A percentile compares a stretch with the other conserved stretches of the same genome.
These are phyloP conservation scores for Meteorus sp. DNA, from an alignment of 1,140 invertebrate species.

Conservation along the genomic window DNA sequence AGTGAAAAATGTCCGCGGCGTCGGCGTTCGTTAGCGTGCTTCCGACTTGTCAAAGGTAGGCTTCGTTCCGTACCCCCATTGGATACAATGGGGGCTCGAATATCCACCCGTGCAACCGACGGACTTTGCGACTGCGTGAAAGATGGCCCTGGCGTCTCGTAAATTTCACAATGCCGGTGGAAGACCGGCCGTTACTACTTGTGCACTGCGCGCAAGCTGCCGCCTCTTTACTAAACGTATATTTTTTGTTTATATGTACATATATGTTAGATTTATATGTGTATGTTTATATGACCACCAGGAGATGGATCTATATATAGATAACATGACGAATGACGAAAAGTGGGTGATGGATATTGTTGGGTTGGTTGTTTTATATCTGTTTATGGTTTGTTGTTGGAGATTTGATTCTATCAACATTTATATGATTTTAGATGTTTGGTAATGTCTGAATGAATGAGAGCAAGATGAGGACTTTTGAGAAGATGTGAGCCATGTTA, in stretches of 20 bases:
- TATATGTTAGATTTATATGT: too few species aligned
- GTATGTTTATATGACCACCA: too few species aligned
- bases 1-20: slow-evolving; percentile 25
- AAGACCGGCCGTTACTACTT: slow-evolving; percentile 16
- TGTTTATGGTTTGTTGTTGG: too few species aligned
- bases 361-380: too few species aligned
- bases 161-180: slow-evolving; percentile 21
- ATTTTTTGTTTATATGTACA: background rate
- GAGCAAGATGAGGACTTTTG: too few species aligned
- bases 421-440: too few species aligned
- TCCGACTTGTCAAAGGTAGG: slow-evolving; percentile 28
- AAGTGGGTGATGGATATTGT: too few species aligned
- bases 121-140: slow-evolving; percentile 27
- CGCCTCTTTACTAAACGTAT: background rate
- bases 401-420: too few species aligned
- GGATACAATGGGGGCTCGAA: slow-evolving; percentile 26
- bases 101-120: slow-evolving; percentile 19
- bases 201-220: background rate
- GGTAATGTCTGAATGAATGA: too few species aligned
- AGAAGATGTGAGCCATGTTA: too few species aligned
- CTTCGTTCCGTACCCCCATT: slow-evolving; percentile 3
- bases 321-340: too few species aligned
- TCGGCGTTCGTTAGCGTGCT: slow-evolving; percentile 27
- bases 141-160: slow-evolving; percentile 25
- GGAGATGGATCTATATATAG: too few species aligned